Conservation (phyloP, 2,113 vertebrate species). For the Sinocyclocheilus anophthalmus region DNA sequence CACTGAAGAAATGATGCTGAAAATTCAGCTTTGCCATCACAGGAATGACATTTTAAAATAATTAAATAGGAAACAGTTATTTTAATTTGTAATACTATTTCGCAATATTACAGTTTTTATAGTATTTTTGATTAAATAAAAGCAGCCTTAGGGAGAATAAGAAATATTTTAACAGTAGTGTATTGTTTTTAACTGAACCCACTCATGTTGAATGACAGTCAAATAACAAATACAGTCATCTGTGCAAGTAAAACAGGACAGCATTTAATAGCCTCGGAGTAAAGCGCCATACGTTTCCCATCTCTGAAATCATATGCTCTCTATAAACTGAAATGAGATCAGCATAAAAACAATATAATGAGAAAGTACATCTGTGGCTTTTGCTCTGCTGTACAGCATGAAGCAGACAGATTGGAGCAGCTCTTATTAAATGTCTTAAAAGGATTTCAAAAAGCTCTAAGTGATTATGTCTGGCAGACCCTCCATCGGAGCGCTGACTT, state of each 20-base stretch:
- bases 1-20: not conserved
- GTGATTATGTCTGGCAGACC: slow-evolving; percentile 40
- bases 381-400: not conserved
- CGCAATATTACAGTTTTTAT: not conserved
- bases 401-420: slow-evolving; percentile 19
- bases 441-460: slow-evolving; percentile 39
- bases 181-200: slow-evolving; percentile 16
- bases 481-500: not conserved
- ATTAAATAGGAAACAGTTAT: not conserved
- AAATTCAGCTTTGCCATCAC: not conserved
- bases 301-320: slow-evolving; percentile 16
- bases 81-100: not conserved
- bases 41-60: not conserved
- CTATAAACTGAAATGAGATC: slow-evolving; percentile 13
- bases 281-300: not conserved
- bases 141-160: not conserved
- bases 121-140: slow-evolving; percentile 20
- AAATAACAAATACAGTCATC: not conserved
- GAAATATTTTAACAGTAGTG: not conserved
- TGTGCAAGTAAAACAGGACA: not conserved
- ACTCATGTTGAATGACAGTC: not conserved
- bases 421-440: slow-evolving; percentile 48
- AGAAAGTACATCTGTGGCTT: slow-evolving; percentile 35
- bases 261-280: not conserved
- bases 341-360: slow-evolving; percentile 1